These are phyloP conservation scores for Apomyelois bistriatella DNA, from an alignment of 2,888 invertebrate species.

Conservation along the genomic window DNA sequence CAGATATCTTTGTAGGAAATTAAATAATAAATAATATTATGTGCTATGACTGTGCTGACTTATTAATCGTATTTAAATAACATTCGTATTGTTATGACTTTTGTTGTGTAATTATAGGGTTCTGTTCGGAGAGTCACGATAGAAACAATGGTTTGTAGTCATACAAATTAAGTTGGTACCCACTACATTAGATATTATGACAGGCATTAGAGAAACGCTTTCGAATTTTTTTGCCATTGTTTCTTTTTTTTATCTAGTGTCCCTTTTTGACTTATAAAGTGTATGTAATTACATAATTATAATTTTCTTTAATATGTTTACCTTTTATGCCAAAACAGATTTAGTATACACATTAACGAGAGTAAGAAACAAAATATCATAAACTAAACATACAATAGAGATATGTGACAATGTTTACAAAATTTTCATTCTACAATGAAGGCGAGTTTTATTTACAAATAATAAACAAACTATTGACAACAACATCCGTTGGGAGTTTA, in stretches of 20 bases:
- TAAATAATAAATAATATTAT: conserved; percentile 49
- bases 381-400: not conserved
- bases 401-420: not conserved
- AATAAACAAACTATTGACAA: conserved; percentile 33
- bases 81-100: conserved; percentile 14
- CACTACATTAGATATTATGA: too few species aligned
- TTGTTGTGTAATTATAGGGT: conserved; percentile 10
- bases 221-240: too few species aligned
- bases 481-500: conserved; percentile 26
- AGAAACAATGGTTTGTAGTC: conserved; percentile 2
- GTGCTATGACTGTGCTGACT: conserved; percentile 26
- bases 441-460: conserved; percentile 18
- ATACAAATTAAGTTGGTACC: not conserved
- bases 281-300: too few species aligned
- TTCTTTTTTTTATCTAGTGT: too few species aligned
- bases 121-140: conserved; percentile 7
- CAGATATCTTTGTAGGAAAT: conserved; percentile 41
- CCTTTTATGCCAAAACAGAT: too few species aligned
- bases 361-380: not conserved
- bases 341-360: not conserved
- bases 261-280: too few species aligned
- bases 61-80: conserved; percentile 38
- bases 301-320: too few species aligned
- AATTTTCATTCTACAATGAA: not conserved
- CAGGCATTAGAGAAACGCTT: too few species aligned